Evolutionary conservation across 1,140 invertebrate genomes (phyloP).

Genomic region (Schmidtea mediterranea): DNA sequence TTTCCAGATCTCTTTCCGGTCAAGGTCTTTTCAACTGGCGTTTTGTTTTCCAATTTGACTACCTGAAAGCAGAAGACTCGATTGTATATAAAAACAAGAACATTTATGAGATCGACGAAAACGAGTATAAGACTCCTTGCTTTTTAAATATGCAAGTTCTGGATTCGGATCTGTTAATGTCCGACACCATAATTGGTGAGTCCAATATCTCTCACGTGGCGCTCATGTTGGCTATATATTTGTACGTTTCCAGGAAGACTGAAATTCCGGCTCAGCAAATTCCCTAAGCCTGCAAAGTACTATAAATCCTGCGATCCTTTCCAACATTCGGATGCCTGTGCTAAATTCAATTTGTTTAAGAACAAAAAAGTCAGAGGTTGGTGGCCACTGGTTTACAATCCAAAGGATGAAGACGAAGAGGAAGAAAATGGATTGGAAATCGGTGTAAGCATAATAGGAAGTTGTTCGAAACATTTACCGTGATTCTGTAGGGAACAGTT

Average conservation of each 20-base stretch:
- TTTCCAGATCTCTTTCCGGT: constrained; percentile 49
- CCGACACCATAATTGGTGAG: constrained; percentile 39
- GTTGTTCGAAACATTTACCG: too few species aligned
- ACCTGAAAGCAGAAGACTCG: constrained; percentile 60
- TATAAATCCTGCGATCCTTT: constrained; percentile 34
- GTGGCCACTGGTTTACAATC: constrained; percentile 41
- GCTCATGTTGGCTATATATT: too few species aligned
- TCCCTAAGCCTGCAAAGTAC: constrained; percentile 24
- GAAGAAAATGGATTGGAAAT: constrained; percentile 1
- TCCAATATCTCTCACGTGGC: constrained; percentile 44
- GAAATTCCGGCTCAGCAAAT: constrained; percentile 22
- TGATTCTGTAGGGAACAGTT: constrained; percentile 43
- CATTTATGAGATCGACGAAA: constrained; percentile 67
- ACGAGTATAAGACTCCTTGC: constrained; percentile 58
- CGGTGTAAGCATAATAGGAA: not conserved
- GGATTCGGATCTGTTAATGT: constrained; percentile 60
- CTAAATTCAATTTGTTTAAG: constrained; percentile 62
- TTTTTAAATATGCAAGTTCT: constrained; percentile 49
- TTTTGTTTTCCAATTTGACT: constrained; percentile 64
- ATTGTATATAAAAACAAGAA: constrained; percentile 61
- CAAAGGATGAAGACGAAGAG: constrained; percentile 5
- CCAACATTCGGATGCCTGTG: constrained; percentile 43
- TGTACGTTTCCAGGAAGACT: constrained; percentile 41
- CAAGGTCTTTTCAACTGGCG: constrained; percentile 78
- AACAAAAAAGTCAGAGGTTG: constrained; percentile 60